Percentiles rank a stretch among this genome's conserved stretches.
Conservation (phyloP, 2,888 invertebrate genomes). For the Eurytoma adleriae region DNA sequence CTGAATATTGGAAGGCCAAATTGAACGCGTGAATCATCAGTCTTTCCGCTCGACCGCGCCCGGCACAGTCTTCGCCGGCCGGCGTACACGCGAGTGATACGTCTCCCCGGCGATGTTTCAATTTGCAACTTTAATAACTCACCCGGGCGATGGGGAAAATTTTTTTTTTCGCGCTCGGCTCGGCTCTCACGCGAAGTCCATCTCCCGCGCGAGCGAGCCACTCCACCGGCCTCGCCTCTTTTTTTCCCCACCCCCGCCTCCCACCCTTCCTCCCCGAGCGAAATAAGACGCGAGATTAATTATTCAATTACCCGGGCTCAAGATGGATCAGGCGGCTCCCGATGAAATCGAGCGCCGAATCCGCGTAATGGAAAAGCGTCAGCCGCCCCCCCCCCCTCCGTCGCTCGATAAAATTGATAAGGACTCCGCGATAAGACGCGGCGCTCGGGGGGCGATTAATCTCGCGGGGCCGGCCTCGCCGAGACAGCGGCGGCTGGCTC, state of each 20-base stretch:
- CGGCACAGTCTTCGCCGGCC: background rate
- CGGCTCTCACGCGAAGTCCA: background rate
- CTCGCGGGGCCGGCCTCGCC: too few species aligned
- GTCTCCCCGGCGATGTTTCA: slow-evolving; percentile 25
- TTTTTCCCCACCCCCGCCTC: background rate
- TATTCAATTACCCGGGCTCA: slow-evolving; percentile 46
- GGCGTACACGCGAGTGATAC: background rate
- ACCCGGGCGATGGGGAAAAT: background rate
- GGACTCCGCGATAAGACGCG: background rate
- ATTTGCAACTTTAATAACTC: slow-evolving; percentile 40
- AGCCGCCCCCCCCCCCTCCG: background rate
- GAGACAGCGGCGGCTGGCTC: too few species aligned
- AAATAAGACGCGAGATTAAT: slow-evolving; percentile 40
- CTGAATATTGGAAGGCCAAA: background rate
- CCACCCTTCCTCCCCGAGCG: too few species aligned
- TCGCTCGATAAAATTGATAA: background rate
- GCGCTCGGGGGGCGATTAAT: too few species aligned
- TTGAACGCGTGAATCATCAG: slow-evolving; percentile 4
- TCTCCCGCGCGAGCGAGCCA: background rate
- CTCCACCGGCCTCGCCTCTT: background rate
- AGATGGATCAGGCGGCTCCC: slow-evolving; percentile 21
- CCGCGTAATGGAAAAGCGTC: too few species aligned
- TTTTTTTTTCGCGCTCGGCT: background rate
- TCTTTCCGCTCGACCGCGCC: slow-evolving; percentile 10
- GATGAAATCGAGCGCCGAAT: slow-evolving; percentile 30